Percentiles rank a stretch among this genome's conserved stretches.
Conservation (phyloP, 2,888 invertebrate species). For the Cordilura impudica region DNA sequence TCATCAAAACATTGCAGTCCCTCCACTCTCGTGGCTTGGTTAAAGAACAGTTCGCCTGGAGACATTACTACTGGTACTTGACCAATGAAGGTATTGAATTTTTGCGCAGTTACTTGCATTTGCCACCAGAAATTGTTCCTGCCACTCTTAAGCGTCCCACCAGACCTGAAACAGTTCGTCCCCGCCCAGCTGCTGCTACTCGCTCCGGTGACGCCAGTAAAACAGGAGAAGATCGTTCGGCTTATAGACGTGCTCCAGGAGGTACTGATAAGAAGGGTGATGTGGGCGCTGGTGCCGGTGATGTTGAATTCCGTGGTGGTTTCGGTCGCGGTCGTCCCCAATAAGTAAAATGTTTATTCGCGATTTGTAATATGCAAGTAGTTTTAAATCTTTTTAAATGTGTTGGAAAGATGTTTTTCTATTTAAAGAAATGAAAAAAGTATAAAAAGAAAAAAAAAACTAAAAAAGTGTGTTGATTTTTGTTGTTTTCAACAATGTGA, state of each 20-base stretch:
- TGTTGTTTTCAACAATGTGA: not conserved
- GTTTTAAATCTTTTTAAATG: constrained; percentile 44
- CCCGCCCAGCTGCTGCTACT: constrained; percentile 84
- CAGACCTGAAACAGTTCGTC: constrained; percentile 90
- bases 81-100: constrained; percentile 99
- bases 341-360: constrained; percentile 62
- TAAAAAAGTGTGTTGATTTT: not conserved
- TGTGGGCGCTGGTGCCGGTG: constrained; percentile 95
- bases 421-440: constrained; percentile 45
- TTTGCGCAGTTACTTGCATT: constrained; percentile 94
- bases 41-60: constrained; percentile 99
- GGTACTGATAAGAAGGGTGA: constrained; percentile 96
- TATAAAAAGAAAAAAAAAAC: constrained; percentile 29
- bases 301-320: constrained; percentile 94
- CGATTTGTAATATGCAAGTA: constrained; percentile 28
- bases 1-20: constrained; percentile 98
- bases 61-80: constrained; percentile 98
- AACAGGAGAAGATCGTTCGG: constrained; percentile 89
- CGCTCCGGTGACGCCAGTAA: constrained; percentile 85
- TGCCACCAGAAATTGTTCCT: constrained; percentile 99
- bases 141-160: constrained; percentile 96
- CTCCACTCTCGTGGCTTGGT: constrained; percentile 97
- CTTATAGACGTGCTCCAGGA: constrained; percentile 88
- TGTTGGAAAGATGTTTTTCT: constrained; percentile 28
- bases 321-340: constrained; percentile 84